Evolutionary conservation across 2,113 vertebrate genomes (phyloP).

Genomic region (Anoplopoma fimbria): DNA sequence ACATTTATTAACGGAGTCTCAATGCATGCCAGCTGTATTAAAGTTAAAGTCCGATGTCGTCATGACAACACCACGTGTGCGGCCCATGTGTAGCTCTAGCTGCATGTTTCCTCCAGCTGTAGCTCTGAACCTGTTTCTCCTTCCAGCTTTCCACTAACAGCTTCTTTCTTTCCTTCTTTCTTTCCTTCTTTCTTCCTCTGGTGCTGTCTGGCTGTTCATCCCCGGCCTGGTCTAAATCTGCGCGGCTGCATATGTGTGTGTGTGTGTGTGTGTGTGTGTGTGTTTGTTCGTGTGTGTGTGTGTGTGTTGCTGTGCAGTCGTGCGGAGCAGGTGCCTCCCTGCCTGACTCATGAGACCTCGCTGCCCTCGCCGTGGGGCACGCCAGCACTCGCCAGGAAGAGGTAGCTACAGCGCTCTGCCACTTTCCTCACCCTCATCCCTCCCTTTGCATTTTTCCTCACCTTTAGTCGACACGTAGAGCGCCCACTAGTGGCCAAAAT

Average conservation of each 20-base stretch:
- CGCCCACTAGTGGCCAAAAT: not conserved
- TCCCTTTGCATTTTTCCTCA: conserved; percentile 10
- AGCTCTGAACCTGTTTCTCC: conserved; percentile 58
- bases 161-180: conserved; percentile 47
- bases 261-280: conserved; percentile 18
- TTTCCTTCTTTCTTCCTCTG: conserved; percentile 60
- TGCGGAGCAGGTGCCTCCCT: conserved; percentile 98
- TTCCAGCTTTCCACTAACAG: conserved; percentile 74
- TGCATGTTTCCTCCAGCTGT: conserved; percentile 58
- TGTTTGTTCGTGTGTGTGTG: conserved; percentile 72
- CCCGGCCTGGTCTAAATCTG: conserved; percentile 55
- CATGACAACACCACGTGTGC: not conserved
- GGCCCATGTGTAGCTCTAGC: not conserved
- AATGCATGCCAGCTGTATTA: not conserved
- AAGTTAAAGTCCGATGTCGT: not conserved
- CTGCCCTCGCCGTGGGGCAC: conserved; percentile 99
- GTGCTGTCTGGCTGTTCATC: conserved; percentile 73
- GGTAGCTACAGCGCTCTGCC: conserved; percentile 92
- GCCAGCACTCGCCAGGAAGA: conserved; percentile 99
- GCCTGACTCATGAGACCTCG: conserved; percentile 98
- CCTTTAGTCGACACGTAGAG: not conserved
- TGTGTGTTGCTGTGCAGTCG: conserved; percentile 86
- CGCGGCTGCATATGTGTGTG: conserved; percentile 54
- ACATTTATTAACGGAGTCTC: too few relatives aligned
- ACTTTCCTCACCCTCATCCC: conserved; percentile 33